These are phyloP conservation scores for Doryteuthis pealeii DNA, from an alignment of 1,140 invertebrate species.

Conservation along the genomic window DNA sequence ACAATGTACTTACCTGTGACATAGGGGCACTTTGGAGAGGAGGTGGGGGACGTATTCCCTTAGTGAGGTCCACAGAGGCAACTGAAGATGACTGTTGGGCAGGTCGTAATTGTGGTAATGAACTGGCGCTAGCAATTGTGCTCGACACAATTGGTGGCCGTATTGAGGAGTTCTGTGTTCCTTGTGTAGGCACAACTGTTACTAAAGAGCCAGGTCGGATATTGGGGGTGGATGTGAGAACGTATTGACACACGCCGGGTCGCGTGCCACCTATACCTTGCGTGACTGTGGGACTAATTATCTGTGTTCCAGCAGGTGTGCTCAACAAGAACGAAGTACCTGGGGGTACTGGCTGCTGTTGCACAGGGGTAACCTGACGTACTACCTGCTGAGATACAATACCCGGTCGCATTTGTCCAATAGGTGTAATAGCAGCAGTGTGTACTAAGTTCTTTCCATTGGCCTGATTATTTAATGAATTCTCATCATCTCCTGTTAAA, in stretches of 20 bases:
- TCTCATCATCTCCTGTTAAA: slow-evolving; percentile 37
- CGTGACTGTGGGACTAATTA: slow-evolving; percentile 21
- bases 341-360: slow-evolving; percentile 12
- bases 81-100: background rate
- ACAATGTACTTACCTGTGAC: background rate
- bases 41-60: slow-evolving; percentile 13
- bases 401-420: background rate
- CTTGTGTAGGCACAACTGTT: slow-evolving; percentile 25
- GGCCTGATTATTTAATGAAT: background rate
- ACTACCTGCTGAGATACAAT: slow-evolving; percentile 25
- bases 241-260: slow-evolving; percentile 29
- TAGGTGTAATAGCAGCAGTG: background rate
- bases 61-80: background rate
- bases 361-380: slow-evolving; percentile 18
- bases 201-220: slow-evolving; percentile 31
- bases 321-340: slow-evolving; percentile 30
- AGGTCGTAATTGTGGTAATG: slow-evolving; percentile 1
- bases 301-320: slow-evolving; percentile 30
- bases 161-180: background rate
- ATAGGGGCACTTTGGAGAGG: slow-evolving; percentile 18
- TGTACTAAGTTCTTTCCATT: background rate
- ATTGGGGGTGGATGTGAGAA: slow-evolving; percentile 29
- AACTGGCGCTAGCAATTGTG: background rate
- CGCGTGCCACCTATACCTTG: background rate
- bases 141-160: slow-evolving; percentile 4